A percentile compares a stretch with the other conserved stretches of the same genome.
Evolutionary conservation across 2,113 vertebrate species (phyloP).

Genomic region (Prunella himalayana): DNA sequence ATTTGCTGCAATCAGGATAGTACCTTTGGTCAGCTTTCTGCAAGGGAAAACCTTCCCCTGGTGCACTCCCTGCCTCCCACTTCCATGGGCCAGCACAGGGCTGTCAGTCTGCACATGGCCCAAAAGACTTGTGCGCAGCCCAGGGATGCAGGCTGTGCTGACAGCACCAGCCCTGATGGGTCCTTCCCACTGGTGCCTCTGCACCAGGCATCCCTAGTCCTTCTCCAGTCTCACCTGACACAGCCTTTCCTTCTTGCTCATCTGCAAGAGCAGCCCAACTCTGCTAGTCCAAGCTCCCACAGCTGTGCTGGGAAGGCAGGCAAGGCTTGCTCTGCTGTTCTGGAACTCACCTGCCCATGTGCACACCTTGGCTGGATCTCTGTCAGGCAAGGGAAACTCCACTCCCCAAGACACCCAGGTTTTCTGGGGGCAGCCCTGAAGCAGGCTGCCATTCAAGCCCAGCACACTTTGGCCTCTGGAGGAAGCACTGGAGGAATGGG

Average conservation of each 20-base stretch:
- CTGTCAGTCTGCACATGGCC: not conserved
- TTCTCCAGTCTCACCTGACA: not conserved
- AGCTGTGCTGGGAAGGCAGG: not conserved
- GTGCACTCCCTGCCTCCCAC: not conserved
- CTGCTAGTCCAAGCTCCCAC: not conserved
- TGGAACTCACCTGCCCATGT: not conserved
- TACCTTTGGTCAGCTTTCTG: not conserved
- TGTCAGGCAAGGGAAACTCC: not conserved
- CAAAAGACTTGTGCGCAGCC: not conserved
- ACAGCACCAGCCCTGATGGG: not conserved
- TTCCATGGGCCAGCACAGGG: not conserved
- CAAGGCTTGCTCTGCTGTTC: not conserved
- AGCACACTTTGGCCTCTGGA: fast-evolving
- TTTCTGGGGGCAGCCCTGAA: not conserved
- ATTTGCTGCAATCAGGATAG: not conserved
- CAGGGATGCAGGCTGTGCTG: not conserved
- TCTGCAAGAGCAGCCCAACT: not conserved
- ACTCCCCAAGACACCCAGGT: not conserved
- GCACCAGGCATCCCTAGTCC: not conserved
- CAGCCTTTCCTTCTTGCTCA: not conserved
- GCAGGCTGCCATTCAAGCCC: not conserved
- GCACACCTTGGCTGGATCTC: not conserved
- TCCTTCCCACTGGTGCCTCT: not conserved
- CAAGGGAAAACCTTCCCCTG: not conserved
- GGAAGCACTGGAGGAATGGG: not conserved